phyloP scores from a whole-genome alignment of 2,888 invertebrate species.

The Pterobdella sp. region DNA sequence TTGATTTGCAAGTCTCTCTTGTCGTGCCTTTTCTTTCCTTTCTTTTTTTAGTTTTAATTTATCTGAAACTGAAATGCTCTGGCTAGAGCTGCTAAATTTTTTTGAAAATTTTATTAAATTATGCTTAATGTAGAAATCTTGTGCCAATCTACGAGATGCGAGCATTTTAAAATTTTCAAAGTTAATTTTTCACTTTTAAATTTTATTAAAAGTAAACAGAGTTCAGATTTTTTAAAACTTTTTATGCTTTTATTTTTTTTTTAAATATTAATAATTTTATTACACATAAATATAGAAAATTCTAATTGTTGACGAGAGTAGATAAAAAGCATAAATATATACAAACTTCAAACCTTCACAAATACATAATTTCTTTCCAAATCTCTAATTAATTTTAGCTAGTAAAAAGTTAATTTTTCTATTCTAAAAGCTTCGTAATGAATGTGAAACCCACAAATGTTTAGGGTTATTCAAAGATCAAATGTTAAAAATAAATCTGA shows the following conservation, averaged over 20 bases:
- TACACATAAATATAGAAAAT: slow-evolving; percentile 2
- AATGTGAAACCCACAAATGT: too few relatives aligned
- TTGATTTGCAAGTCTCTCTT: slow-evolving; percentile 23
- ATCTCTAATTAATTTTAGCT: too few relatives aligned
- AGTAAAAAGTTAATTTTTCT: too few relatives aligned
- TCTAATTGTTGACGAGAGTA: not conserved
- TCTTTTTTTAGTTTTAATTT: slow-evolving; percentile 13
- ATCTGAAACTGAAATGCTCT: not conserved
- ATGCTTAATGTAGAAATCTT: too few relatives aligned
- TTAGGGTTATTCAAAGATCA: too few relatives aligned
- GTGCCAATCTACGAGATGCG: too few relatives aligned
- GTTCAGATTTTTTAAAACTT: not conserved
- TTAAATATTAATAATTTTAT: slow-evolving; percentile 1
- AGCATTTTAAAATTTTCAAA: not conserved
- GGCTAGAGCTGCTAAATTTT: not conserved
- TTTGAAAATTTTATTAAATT: too few relatives aligned
- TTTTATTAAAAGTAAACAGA: not conserved
- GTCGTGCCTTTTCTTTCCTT: slow-evolving; percentile 30
- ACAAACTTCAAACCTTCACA: too few relatives aligned
- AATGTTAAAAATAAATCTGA: too few relatives aligned
- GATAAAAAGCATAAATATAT: not conserved
- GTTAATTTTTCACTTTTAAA: not conserved
- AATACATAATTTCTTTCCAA: too few relatives aligned
- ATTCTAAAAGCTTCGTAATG: too few relatives aligned
- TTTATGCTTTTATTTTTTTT: not conserved